Base-by-base conservation (phyloP, 2,113 vertebrate genomes). In the Macquaria ambigua region DNA sequence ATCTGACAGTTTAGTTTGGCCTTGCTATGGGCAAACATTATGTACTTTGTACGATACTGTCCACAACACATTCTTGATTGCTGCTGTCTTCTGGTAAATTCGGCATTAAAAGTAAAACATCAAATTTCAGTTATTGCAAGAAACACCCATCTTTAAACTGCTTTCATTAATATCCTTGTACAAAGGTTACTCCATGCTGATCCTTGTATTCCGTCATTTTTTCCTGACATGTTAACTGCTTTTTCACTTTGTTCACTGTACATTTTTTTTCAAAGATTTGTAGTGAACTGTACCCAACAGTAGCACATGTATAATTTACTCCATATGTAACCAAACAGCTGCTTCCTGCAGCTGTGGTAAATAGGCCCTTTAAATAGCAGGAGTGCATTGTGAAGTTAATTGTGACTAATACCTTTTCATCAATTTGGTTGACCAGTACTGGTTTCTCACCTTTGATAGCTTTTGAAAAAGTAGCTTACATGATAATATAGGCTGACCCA, bases 1-100 rank as follows among this genome's bases (percentile, higher is more conserved):
- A 28, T 81, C 31, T 43, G n/a, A 50, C 21, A 53, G 61, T 85
- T 68, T 69, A n/a, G 48, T 74, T 79, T 84, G 25, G 21, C 46
- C 55, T 77, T 43, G 23, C n/a, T 53, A 31, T 41, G 18, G 28
- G 55, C 23, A 79, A 37, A 76, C 20, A 21, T 43, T 6, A 31
- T 74, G 12, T 20, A 23, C 31, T 61, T 61, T 66, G 15, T 15
- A 20, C 34, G 28, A 61, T 3, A 16, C 39, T 53, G 55, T 59
- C 37, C 21, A 41, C 14, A 56, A 25, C 52, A 56, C 28, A 72
- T 55, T 43, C 39, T 41, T 64, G 4, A 43, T 55, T 64, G 25
- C 43, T 41, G 6, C 1, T 3, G 20, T 66, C 3, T 74, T 25
- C 63, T 72, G 37, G 12, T 39, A 15, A 56, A 68, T 28, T 53